These are phyloP conservation scores for Orchestia grillus DNA, from an alignment of 1,140 invertebrate species.

Conservation along the genomic window DNA sequence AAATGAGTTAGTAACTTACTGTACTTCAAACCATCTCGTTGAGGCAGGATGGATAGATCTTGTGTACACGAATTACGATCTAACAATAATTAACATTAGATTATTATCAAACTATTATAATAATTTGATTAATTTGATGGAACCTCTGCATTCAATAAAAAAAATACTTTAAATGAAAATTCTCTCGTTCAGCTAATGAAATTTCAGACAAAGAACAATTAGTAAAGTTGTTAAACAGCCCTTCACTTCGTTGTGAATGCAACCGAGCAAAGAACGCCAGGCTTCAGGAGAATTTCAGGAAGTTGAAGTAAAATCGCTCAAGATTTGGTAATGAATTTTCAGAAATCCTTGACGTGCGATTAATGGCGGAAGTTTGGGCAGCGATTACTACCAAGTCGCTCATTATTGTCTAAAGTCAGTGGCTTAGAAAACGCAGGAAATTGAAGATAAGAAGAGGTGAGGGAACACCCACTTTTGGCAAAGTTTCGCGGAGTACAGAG, in stretches of 20 bases:
- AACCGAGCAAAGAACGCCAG: neutral
- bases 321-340: neutral
- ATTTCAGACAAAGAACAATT: neutral
- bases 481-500: neutral
- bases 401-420: neutral
- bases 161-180: too few species aligned
- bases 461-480: neutral
- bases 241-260: neutral
- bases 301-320: neutral
- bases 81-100: too few species aligned
- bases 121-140: too few species aligned
- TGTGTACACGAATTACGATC: too few species aligned
- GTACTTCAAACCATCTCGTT: too few species aligned
- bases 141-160: too few species aligned
- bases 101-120: too few species aligned
- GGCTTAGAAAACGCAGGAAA: neutral
- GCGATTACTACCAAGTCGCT: neutral
- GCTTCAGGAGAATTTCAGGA: neutral
- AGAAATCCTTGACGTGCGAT: neutral
- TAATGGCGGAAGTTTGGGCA: slow-evolving; percentile 17
- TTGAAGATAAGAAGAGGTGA: neutral
- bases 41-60: too few species aligned
- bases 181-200: neutral
- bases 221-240: neutral
- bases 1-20: too few species aligned